phyloP scores from a whole-genome alignment of 2,113 vertebrate genomes.

The Hydrolagus affinis region DNA sequence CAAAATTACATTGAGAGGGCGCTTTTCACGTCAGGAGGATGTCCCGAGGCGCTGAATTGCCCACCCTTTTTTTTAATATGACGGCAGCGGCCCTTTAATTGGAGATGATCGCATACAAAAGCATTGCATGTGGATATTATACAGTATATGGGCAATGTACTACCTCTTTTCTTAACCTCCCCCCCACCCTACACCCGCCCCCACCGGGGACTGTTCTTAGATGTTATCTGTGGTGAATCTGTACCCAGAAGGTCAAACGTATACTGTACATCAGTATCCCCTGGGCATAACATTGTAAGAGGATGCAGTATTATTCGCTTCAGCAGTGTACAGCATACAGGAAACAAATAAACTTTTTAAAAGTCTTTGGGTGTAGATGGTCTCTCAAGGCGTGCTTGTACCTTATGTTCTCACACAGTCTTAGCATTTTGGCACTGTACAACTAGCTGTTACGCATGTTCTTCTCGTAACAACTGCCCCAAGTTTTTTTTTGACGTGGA shows the following conservation, averaged over 20 bases:
- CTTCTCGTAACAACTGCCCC: neutral
- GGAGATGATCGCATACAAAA: neutral
- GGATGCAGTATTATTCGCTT: neutral
- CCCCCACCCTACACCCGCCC: too few species aligned
- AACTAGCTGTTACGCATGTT: neutral
- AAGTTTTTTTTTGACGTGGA: neutral
- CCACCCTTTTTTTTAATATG: neutral
- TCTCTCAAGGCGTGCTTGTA: neutral
- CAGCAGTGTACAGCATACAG: neutral
- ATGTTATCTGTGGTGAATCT: conserved; percentile 1
- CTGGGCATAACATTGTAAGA: neutral
- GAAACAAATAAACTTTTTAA: neutral
- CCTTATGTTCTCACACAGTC: neutral
- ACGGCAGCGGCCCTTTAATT: neutral
- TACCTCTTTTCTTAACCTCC: neutral
- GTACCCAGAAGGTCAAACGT: conserved; percentile 3
- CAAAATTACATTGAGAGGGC: too few species aligned
- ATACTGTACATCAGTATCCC: conserved; percentile 4
- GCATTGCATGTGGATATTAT: neutral
- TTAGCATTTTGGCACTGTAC: neutral
- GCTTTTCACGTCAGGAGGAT: too few species aligned
- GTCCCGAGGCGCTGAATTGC: too few species aligned
- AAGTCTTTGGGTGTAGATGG: neutral
- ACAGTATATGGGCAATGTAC: neutral
- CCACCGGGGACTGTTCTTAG: conserved; percentile 10